phyloP scores from a whole-genome alignment of 2,797 vertebrate species.

The Prionace glauca region DNA sequence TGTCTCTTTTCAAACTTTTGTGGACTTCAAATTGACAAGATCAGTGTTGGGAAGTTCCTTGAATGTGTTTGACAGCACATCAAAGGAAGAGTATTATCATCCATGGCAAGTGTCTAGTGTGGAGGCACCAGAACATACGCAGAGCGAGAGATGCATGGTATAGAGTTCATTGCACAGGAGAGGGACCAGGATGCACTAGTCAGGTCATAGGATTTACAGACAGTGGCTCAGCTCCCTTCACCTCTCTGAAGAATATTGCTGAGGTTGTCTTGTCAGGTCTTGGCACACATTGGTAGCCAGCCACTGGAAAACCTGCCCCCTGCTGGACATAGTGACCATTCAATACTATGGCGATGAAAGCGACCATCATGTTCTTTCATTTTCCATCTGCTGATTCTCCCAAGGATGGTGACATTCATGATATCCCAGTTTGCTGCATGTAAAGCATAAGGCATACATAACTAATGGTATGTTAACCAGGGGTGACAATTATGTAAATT shows the following conservation, averaged over 20 bases:
- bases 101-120: background rate
- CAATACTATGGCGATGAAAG: background rate
- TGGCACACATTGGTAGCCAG: background rate
- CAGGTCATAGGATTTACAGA: background rate
- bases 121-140: background rate
- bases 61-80: background rate
- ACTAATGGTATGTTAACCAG: background rate
- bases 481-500: background rate
- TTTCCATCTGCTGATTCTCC: background rate
- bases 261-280: background rate
- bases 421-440: background rate
- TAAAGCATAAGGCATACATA: too few species aligned
- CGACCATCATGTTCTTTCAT: background rate
- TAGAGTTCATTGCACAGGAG: background rate
- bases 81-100: background rate
- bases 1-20: background rate
- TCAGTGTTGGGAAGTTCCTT: background rate
- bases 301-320: background rate
- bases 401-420: background rate
- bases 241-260: background rate
- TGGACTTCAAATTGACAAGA: background rate
- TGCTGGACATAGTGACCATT: background rate
- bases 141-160: background rate
- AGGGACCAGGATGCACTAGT: background rate
- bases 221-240: background rate